Evolutionary conservation across 2,113 vertebrate genomes (phyloP).

Genomic region (Carassius auratus): DNA sequence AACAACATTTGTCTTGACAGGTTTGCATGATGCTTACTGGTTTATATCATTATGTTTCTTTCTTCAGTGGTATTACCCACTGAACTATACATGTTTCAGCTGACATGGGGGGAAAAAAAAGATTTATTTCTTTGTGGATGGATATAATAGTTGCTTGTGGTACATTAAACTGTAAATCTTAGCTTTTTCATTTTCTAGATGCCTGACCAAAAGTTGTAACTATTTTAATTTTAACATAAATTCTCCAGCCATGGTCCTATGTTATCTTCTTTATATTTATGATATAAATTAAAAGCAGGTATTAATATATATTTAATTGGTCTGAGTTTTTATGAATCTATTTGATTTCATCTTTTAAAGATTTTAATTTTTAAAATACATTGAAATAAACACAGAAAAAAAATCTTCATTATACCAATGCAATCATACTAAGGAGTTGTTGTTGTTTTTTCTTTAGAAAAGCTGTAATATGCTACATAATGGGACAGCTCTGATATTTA

Average conservation of each 20-base stretch:
- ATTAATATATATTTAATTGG: conserved; percentile 89
- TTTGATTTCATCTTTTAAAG: conserved; percentile 82
- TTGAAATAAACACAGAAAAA: conserved; percentile 81
- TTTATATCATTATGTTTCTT: conserved; percentile 82
- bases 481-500: conserved; percentile 78
- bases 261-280: conserved; percentile 97
- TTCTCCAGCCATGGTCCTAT: conserved; percentile 86
- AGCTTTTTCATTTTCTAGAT: conserved; percentile 81
- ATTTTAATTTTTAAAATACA: conserved; percentile 85
- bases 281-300: conserved; percentile 96
- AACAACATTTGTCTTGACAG: conserved; percentile 86
- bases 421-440: conserved; percentile 73
- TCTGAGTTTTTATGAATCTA: conserved; percentile 85
- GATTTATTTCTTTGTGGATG: conserved; percentile 60
- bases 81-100: conserved; percentile 73
- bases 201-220: conserved; percentile 84
- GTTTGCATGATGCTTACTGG: conserved; percentile 85
- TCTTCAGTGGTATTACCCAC: conserved; percentile 72
- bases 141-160: conserved; percentile 68
- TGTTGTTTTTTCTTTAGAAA: conserved; percentile 70
- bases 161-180: conserved; percentile 60
- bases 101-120: conserved; percentile 63
- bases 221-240: conserved; percentile 87
- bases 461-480: conserved; percentile 64
- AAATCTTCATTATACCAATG: conserved; percentile 84